Conservation (phyloP, 2,888 invertebrate species). For the Lepidocyrtinus sp. region DNA sequence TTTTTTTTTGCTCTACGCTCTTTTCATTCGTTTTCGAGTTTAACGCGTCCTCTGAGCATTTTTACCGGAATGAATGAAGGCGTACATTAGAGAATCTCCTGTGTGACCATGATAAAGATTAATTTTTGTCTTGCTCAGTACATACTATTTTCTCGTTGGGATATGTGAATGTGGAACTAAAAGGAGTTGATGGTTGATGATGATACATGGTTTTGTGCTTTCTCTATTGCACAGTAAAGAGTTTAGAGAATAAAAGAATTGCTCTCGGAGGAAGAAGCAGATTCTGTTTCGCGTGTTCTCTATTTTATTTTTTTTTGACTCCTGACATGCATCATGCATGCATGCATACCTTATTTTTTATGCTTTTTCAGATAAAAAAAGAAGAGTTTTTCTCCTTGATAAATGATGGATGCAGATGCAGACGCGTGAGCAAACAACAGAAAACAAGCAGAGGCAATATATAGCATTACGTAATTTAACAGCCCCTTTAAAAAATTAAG, state of each 20-base stretch:
- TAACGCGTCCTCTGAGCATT: too few relatives aligned
- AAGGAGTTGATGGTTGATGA: constrained; percentile 3
- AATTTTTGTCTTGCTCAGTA: not conserved
- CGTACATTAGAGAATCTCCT: too few relatives aligned
- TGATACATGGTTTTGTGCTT: not conserved
- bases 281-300: constrained; percentile 1
- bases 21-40: too few relatives aligned
- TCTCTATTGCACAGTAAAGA: not conserved
- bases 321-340: constrained; percentile 9
- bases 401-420: constrained; percentile 15
- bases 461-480: constrained; percentile 1
- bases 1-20: too few relatives aligned
- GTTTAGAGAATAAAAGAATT: not conserved
- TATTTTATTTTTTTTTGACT: not conserved
- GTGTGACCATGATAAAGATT: constrained; percentile 8
- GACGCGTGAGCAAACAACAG: constrained; percentile 2
- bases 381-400: constrained; percentile 11
- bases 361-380: not conserved
- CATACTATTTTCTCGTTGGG: too few relatives aligned
- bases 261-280: not conserved
- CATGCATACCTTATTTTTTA: constrained; percentile 4
- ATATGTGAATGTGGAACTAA: not conserved
- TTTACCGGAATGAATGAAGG: too few relatives aligned
- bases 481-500: not conserved
- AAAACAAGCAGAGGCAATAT: not conserved